Evolutionary conservation across 2,113 vertebrate species (phyloP).

Genomic region (Zapornia atra): DNA sequence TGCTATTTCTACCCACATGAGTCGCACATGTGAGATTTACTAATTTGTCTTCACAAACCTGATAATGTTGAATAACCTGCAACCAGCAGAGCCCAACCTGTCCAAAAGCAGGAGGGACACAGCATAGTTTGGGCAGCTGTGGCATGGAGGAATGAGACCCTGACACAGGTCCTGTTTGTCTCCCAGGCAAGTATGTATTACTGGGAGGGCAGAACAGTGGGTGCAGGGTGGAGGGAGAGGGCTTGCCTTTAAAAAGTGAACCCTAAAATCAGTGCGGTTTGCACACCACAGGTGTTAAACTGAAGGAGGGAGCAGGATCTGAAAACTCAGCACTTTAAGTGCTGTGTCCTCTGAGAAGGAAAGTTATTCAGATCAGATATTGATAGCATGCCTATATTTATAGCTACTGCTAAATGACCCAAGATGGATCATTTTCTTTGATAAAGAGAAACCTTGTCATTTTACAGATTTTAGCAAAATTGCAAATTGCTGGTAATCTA

Average conservation of each 20-base stretch:
- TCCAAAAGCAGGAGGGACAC: rapidly evolving
- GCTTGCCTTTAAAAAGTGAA: not conserved
- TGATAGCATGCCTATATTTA: conserved; percentile 13
- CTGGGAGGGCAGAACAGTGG: not conserved
- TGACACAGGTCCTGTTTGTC: rapidly evolving
- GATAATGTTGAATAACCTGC: not conserved
- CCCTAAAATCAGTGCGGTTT: not conserved
- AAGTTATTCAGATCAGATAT: not conserved
- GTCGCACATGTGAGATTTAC: not conserved
- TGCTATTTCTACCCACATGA: not conserved
- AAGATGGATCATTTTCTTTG: conserved; percentile 2
- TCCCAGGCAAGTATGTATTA: not conserved
- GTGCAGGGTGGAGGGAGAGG: not conserved
- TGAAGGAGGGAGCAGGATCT: not conserved
- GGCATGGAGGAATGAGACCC: not conserved
- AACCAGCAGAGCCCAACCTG: not conserved
- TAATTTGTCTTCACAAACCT: not conserved
- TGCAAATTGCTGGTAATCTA: conserved; percentile 34
- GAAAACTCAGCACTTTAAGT: not conserved
- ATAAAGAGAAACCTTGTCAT: conserved; percentile 39
- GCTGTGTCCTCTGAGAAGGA: not conserved
- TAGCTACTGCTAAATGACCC: conserved; percentile 37
- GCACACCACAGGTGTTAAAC: not conserved
- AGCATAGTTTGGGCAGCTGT: rapidly evolving
- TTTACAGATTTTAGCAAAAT: conserved; percentile 52